phyloP scores from a whole-genome alignment of 1,140 invertebrate genomes.

The Drosophila kepulauana region DNA sequence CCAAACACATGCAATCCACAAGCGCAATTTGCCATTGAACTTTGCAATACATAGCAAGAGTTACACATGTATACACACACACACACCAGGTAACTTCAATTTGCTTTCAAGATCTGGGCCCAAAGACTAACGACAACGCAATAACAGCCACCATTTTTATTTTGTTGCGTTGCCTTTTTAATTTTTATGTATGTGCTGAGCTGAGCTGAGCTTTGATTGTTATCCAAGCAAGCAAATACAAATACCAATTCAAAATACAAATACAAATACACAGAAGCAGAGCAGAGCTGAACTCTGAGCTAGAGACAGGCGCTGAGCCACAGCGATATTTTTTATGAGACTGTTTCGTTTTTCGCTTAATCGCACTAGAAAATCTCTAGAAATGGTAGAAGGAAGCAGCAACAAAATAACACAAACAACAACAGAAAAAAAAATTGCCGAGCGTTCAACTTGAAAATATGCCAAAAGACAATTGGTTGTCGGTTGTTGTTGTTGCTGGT shows the following conservation, averaged over 20 bases:
- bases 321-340: conserved; percentile 72
- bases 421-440: conserved; percentile 46
- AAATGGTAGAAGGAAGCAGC: conserved; percentile 51
- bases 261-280: conserved; percentile 28
- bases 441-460: conserved; percentile 83
- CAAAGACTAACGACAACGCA: conserved; percentile 47
- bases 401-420: conserved; percentile 11
- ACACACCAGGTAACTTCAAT: conserved; percentile 34
- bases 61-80: not conserved
- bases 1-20: conserved; percentile 39
- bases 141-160: conserved; percentile 67
- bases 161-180: conserved; percentile 34
- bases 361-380: conserved; percentile 78
- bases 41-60: conserved; percentile 11
- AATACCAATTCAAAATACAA: conserved; percentile 32
- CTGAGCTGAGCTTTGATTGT: conserved; percentile 47
- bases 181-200: conserved; percentile 25
- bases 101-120: conserved; percentile 44
- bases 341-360: conserved; percentile 80
- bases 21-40: conserved; percentile 61
- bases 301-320: conserved; percentile 39
- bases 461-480: conserved; percentile 82
- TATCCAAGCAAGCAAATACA: conserved; percentile 41
- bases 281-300: conserved; percentile 1
- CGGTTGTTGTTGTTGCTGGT: conserved; percentile 36